phyloP scores from a whole-genome alignment of 2,888 invertebrate species.

The Tipula unca region DNA sequence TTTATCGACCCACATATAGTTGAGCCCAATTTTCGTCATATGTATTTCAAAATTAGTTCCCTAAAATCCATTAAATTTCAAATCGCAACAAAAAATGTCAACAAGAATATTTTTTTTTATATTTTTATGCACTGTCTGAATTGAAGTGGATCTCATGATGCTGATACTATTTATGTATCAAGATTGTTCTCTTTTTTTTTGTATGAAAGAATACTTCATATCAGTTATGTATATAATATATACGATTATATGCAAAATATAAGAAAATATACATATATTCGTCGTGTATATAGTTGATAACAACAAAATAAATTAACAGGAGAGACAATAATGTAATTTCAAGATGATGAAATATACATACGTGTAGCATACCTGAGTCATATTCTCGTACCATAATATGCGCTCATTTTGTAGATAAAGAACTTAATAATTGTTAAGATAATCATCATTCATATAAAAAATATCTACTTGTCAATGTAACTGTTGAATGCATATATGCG shows the following conservation, averaged over 20 bases:
- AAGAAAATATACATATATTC: background rate
- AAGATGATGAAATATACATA: background rate
- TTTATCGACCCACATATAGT: no score
- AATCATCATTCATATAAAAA: background rate
- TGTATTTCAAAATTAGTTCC: no score
- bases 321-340: background rate
- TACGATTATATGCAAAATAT: background rate
- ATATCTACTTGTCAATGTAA: background rate
- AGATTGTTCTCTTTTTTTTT: background rate
- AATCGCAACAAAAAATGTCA: no score
- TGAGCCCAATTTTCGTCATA: no score
- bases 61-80: no score
- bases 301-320: background rate
- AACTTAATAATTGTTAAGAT: background rate
- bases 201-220: background rate
- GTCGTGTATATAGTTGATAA: background rate
- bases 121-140: background rate
- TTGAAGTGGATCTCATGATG: background rate
- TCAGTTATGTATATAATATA: background rate
- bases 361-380: background rate
- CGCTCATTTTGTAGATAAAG: background rate
- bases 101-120: no score
- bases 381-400: background rate
- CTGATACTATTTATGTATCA: background rate
- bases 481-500: slow-evolving; percentile 1